Evolutionary conservation across 2,113 vertebrate genomes (phyloP), one percentile per base, ranked within the genome.

Genomic region (Hippocampus comes): DNA sequence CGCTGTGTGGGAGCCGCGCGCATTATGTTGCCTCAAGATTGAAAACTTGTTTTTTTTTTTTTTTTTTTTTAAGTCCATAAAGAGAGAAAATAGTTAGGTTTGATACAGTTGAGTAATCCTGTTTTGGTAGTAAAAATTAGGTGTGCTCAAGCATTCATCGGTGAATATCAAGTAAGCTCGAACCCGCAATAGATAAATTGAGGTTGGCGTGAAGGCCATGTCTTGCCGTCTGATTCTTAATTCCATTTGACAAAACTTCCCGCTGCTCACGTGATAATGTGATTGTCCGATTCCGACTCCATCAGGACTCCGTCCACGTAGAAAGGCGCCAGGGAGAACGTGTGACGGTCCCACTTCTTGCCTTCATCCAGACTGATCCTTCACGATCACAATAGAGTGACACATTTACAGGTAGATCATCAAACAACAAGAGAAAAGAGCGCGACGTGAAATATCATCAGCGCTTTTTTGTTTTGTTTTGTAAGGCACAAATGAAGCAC

Each of bases 331-430:
- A 94, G 90, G 42, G 97, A 97, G 89, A 99, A 99, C 77, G 93
- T 93, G 78, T 96, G 96, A 72, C 94, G 95, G 86, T 89, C 94
- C 97, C 97, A 99, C 81, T 94, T 94, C 78, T 93, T 94, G 60
- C 97, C 97, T 84, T 98, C 97, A 51, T 98, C 95, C 60, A 98
- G 95, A 89, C 97, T 99, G 86, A 97, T 91, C 96, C 97, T 99
- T 87, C 15, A 75, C 27, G 63, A 59, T 68, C 49, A 48, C 78
- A 66, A 65, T 75, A 70, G 43, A 83, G 68, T 75, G 42, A 63
- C 57, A 70, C 55, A 30, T 73, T 71, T 20, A 1, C 34, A 38
- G n/a, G 25, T 60, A 63, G 30, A 43, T 21, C 73, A 63, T 77
- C 63, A 76, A 80, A 76, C 65, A 75, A 15, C 27, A 1, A 67